Base-by-base conservation (phyloP, 2,888 invertebrate genomes). In the Dicranocentrus wangi region DNA sequence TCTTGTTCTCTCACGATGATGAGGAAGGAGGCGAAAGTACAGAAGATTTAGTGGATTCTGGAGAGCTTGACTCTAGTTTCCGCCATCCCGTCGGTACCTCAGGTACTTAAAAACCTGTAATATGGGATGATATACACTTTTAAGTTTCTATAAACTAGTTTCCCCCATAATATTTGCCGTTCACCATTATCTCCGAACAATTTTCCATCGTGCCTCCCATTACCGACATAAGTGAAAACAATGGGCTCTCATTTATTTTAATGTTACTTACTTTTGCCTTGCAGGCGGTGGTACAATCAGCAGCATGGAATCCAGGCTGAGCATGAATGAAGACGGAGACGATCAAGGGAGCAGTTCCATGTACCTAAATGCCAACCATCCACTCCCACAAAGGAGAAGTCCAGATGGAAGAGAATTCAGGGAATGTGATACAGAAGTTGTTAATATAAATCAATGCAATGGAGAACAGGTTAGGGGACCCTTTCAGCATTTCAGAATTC, bases 1-100 rank as follows among this genome's bases (percentile, higher is more conserved):
- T 93, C 60, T 92, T 93, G 84, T 91, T 94, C 87, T 92, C 93
- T 19, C 93, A 93, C 2, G 92, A 93, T 84, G 91, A 91, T 85
- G 89, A 88, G 60, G 88, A 75, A 89, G 90, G 88, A 55, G 81
- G 83, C 69, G 82, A 83, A 58, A 82, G 82, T 23, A 72, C 81
- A 21, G 81, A 77, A 81, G 81, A 76, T 76, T 71, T 77, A 72
- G 81, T 77, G 23, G 81, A 76, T 71, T 81, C 81, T 39, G 71
- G 77, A 72, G 77, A 77, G 39, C 51, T 81, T 21, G 81, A 81
- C 43, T 81, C 75, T 17, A 81, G 81, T 65, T 81, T 81, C 53
- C 69, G 81, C 25, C 73, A 81, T 28, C 19, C 55, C 55, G 65
- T 47, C 23, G 75, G 75, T 55, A 81, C 75, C 28, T 75, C 81